Conservation (phyloP, 2,797 vertebrate species). For the Xenentodon cancila region DNA sequence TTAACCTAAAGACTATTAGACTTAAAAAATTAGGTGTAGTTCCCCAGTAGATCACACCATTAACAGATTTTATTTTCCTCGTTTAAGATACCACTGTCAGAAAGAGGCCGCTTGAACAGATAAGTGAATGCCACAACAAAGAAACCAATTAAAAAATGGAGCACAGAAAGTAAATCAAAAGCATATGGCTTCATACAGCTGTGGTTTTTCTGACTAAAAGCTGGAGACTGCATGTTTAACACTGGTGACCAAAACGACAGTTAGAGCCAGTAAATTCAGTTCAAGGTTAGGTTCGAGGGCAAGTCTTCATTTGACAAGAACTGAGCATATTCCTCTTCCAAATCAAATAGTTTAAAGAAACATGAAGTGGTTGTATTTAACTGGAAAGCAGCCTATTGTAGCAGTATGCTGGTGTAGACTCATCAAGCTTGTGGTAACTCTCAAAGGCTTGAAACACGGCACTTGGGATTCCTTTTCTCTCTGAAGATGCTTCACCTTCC, state of each 20-base stretch:
- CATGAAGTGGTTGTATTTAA: no score
- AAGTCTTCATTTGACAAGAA: constrained; percentile 8
- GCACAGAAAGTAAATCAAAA: constrained; percentile 33
- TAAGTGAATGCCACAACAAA: constrained; percentile 44
- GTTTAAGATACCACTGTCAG: constrained; percentile 11
- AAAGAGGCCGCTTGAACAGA: constrained; percentile 32
- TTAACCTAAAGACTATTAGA: constrained; percentile 51
- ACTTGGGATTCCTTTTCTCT: no score
- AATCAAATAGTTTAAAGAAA: neutral
- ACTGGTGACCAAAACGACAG: constrained; percentile 9
- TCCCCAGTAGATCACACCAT: constrained; percentile 15
- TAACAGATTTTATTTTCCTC: constrained; percentile 15
- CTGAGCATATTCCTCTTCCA: neutral
- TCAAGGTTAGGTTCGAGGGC: neutral
- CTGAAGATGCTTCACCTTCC: no score
- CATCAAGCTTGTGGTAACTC: no score
- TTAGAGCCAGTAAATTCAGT: neutral
- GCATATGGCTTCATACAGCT: constrained; percentile 39
- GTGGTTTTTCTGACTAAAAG: constrained; percentile 32
- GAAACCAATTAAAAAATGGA: constrained; percentile 32
- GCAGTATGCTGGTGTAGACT: no score
- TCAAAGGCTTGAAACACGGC: no score
- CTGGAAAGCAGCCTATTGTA: no score
- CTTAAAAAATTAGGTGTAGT: constrained; percentile 32
- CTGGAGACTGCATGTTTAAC: constrained; percentile 21